phyloP scores from a whole-genome alignment of 37 sponge, comb jelly and placozoan species.

The Axinella damicornis region DNA sequence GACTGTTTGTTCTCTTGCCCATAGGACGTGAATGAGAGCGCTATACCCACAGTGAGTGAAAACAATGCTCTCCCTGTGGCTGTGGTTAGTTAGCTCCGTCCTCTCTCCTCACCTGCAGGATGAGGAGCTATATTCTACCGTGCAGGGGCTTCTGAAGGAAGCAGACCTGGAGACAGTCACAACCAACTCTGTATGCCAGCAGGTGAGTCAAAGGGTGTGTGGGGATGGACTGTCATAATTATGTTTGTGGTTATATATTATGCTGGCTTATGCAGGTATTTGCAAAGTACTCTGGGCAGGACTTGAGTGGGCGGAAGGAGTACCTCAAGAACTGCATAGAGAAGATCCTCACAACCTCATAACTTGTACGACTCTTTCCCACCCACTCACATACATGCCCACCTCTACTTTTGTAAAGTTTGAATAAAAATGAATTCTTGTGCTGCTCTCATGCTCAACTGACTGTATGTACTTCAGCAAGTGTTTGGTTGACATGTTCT shows the following conservation, averaged over 20 bases:
- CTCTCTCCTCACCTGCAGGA: constrained; percentile 1
- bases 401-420: too few relatives aligned
- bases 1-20: too few relatives aligned
- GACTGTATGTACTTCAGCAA: too few relatives aligned
- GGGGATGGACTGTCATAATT: too few relatives aligned
- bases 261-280: neutral
- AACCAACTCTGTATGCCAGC: constrained; percentile 21
- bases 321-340: constrained; percentile 20
- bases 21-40: neutral
- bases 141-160: constrained; percentile 2
- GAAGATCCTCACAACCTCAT: neutral
- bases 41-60: neutral
- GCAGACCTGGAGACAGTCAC: constrained; percentile 14
- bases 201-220: too few relatives aligned
- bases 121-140: neutral
- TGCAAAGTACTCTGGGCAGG: constrained; percentile 1
- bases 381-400: too few relatives aligned
- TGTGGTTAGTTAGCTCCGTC: too few relatives aligned
- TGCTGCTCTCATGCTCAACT: too few relatives aligned
- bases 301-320: constrained; percentile 7
- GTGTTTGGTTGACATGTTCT: too few relatives aligned
- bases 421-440: too few relatives aligned
- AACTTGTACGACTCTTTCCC: neutral
- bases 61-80: too few relatives aligned
- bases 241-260: too few relatives aligned